Evolutionary conservation across 2,797 vertebrate species (phyloP), one percentile per base, ranked within the genome.

Genomic region (Catamblyrhynchus diadema): DNA sequence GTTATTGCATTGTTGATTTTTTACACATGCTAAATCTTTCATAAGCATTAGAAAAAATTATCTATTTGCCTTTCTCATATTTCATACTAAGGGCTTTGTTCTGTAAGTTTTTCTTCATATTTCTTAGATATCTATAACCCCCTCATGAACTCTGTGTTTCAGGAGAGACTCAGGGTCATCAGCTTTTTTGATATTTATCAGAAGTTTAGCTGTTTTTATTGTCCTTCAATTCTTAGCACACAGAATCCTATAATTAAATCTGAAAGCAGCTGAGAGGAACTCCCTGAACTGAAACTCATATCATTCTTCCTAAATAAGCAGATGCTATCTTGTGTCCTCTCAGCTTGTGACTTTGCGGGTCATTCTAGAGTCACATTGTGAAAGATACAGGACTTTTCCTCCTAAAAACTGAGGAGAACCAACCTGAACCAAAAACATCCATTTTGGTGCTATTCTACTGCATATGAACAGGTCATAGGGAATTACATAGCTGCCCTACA

Each of bases 21-120:
- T 85, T 50, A 96, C 45, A 88, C 66, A 45, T 72, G 27, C 60
- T 88, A n/a, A 73, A 81, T 56, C 65, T 86, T 95, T 91, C 75
- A 47, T 94, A 93, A 81, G 12, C 30, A 22, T 80, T 81, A 87
- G 53, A 74, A 88, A 86, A 78, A 64, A 23, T 18, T 5, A 69
- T 71, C 50, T 78, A 9, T 78, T 83, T 81, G 6, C 30, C 23
- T 90, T 85, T 47, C 42, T 74, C 18, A 23, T 89, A 17, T n/a
- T 54, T 51, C 39, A 37, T 62, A 70, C 20, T 67, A 48, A 88
- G 24, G 30, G 5, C 3, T 88, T 75, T 87, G 6, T 72, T 85
- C 64, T 41, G 1, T 74, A 53, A 35, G 13, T 45, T 81, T 88
- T 9, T 42, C 28, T 73, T 73, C 3, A 22, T 75, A 33, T 65